These are phyloP conservation scores for Grammomys dolichurus DNA, from an alignment of 2,113 vertebrate species.

Conservation along the genomic window DNA sequence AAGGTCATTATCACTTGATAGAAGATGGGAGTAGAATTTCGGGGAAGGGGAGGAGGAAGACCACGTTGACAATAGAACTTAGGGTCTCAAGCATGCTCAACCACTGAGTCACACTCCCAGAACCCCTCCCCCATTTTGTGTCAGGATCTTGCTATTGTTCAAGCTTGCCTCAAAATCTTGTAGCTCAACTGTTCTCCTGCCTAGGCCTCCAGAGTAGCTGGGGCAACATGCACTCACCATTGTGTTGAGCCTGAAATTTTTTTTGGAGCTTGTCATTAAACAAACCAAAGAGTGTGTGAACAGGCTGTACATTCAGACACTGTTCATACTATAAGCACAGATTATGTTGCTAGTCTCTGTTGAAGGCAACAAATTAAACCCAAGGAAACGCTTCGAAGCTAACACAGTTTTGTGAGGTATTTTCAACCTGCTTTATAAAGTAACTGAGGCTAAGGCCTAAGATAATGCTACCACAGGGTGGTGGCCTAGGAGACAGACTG, in stretches of 20 bases:
- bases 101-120: background rate
- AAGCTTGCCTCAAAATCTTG: background rate
- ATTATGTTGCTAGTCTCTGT: background rate
- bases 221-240: background rate
- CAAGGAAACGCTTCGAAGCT: background rate
- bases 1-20: conserved; percentile 40
- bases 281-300: background rate
- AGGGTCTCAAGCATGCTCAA: background rate
- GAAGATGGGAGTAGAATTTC: background rate
- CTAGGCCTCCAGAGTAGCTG: background rate
- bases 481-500: background rate
- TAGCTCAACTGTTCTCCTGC: background rate
- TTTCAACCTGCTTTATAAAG: background rate
- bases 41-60: too few species aligned
- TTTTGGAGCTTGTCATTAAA: conserved; percentile 45
- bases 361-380: conserved; percentile 21
- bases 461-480: background rate
- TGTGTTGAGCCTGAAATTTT: background rate
- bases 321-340: background rate
- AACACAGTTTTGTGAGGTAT: background rate
- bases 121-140: background rate
- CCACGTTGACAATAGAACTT: background rate
- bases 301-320: background rate
- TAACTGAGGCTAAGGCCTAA: background rate
- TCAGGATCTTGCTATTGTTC: background rate